phyloP scores from a whole-genome alignment of 1,140 invertebrate genomes.

The Drosophila pandora region DNA sequence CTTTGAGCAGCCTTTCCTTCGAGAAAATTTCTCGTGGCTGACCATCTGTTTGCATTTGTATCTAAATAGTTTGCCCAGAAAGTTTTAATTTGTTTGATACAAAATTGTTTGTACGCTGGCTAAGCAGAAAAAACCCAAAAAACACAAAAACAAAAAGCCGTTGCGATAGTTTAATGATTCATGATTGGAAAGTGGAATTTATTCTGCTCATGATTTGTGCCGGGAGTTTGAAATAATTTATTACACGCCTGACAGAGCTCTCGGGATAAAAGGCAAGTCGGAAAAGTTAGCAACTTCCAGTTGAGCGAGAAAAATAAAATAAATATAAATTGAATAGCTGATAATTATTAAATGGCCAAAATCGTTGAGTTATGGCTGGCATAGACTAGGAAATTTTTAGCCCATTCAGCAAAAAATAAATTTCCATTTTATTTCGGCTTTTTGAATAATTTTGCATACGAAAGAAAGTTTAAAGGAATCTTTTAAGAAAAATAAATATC shows the following conservation, averaged over 20 bases:
- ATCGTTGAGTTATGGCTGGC: slow-evolving; percentile 25
- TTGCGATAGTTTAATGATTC: slow-evolving; percentile 68
- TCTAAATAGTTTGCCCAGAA: slow-evolving; percentile 62
- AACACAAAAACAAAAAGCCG: slow-evolving; percentile 19
- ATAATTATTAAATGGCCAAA: slow-evolving; percentile 30
- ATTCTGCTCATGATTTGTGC: slow-evolving; percentile 52
- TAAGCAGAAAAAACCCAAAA: slow-evolving; percentile 19
- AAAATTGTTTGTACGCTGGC: slow-evolving; percentile 32
- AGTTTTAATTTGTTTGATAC: slow-evolving; percentile 63
- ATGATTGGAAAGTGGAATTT: slow-evolving; percentile 64
- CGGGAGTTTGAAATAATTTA: slow-evolving; percentile 47
- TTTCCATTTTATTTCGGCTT: slow-evolving; percentile 5
- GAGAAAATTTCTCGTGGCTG: slow-evolving; percentile 30
- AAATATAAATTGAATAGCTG: slow-evolving; percentile 26
- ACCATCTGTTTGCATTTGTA: slow-evolving; percentile 61
- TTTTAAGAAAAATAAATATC: slow-evolving; percentile 42
- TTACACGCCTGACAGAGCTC: slow-evolving; percentile 21
- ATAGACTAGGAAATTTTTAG: neutral
- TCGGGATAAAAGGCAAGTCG: slow-evolving; percentile 1
- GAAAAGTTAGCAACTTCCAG: slow-evolving; percentile 7
- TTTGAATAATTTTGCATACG: slow-evolving; percentile 18
- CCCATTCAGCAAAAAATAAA: slow-evolving; percentile 18
- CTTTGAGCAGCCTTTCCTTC: neutral
- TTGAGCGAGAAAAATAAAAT: slow-evolving; percentile 24
- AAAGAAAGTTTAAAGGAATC: slow-evolving; percentile 7